Evolutionary conservation across 2,888 invertebrate genomes (phyloP).

Genomic region (Zaprionus obscuricornis): DNA sequence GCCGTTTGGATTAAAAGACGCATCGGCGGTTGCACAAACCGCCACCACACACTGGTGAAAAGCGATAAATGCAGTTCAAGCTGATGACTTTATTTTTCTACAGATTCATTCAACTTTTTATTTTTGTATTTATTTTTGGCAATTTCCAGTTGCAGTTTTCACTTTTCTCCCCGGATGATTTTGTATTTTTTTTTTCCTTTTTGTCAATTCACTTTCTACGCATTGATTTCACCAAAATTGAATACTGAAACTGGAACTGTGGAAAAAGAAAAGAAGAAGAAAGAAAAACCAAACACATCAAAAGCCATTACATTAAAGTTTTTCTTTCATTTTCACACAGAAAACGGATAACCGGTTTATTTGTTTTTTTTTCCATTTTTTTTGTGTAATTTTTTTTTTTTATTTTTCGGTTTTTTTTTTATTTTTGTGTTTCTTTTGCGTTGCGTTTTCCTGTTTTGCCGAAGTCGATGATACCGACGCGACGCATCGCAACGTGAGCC

Average conservation of each 20-base stretch:
- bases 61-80: too few species aligned
- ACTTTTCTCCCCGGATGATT: too few species aligned
- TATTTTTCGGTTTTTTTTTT: constrained; percentile 17
- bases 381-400: constrained; percentile 13
- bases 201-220: too few species aligned
- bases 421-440: constrained; percentile 35
- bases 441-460: constrained; percentile 58
- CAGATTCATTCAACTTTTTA: too few species aligned
- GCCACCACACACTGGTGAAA: too few species aligned
- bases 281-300: constrained; percentile 10
- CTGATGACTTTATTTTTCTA: too few species aligned
- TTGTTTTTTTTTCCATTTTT: constrained; percentile 40
- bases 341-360: too few species aligned
- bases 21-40: constrained; percentile 57
- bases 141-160: constrained; percentile 11
- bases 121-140: too few species aligned
- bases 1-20: constrained; percentile 72
- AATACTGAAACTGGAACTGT: constrained; percentile 54
- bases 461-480: constrained; percentile 37
- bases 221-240: constrained; percentile 77
- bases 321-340: constrained; percentile 76
- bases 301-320: constrained; percentile 47
- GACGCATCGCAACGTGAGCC: constrained; percentile 57
- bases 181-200: too few species aligned
- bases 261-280: constrained; percentile 26